Evolutionary conservation across 2,113 vertebrate species (phyloP), one percentile per base, ranked within the genome.

Genomic region (Eclectus roratus): DNA sequence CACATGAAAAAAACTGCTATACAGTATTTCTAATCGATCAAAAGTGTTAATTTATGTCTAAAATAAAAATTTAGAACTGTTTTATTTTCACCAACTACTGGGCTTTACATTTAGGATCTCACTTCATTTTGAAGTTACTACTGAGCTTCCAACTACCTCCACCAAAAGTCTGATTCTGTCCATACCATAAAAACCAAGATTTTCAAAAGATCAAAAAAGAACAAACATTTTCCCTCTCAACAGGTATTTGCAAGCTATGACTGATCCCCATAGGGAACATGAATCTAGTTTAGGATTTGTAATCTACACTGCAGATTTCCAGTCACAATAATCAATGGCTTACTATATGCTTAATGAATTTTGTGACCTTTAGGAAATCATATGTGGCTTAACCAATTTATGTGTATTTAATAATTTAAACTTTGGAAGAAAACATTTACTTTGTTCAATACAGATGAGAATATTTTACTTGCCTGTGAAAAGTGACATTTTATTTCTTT

Each of bases 381-480:
- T 95, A 97, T 55, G 94, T 95, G 97, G 96, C 97, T 98, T 97
- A 98, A 97, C 96, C 96, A 98, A 98, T 97, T 98, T 98, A 96
- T 93, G 88, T 95, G 97, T 97, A 97, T 98, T 99, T 98, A 99
- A 98, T 98, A 98, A 99, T 98, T 98, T 97, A 99, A 97, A 96
- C 91, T 95, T 95, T 76, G 47, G 95, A 96, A 97, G 96, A 97
- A 98, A 98, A 97, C 94, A 96, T 96, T 96, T 94, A 96, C 94
- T 97, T 97, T 80, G 53, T 85, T 97, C 95, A 96, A 97, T 96
- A 96, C 97, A 95, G 89, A 97, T 96, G 82, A 95, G 96, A 98
- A 97, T 98, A 98, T 98, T 95, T 97, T 97, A 98, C 97, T 97
- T 91, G 78, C 87, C 91, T 94, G 94, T 96, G 95, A 96, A 81